Evolutionary conservation across 2,888 invertebrate genomes (phyloP), one percentile per base, ranked within the genome.

Genomic region (Uropetala carovei): DNA sequence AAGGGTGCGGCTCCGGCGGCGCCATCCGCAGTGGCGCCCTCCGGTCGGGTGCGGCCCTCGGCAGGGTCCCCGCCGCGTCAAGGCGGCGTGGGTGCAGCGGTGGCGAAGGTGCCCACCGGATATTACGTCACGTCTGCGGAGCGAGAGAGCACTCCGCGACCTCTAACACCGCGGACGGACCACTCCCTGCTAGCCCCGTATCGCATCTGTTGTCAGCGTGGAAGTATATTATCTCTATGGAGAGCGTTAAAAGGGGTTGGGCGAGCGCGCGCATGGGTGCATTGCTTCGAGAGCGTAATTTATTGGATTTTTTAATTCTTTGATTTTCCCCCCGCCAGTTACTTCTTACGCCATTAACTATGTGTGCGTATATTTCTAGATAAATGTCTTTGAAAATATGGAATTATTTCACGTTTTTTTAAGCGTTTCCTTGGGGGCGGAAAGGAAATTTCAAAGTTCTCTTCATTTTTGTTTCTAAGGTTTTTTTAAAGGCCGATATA

Each of bases 41-140:
- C 13, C 5, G 0, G n/a, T 27, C 22, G 75, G 75, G 75, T 75
- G 75, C 75, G 75, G 75, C 27, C 75, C 18, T 27, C 75, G 22
- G 75, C 75, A 75, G 75, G 27, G 75, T 75, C 75, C 75, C 75
- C 75, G 75, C 75, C 75, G 75, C 22, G 75, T 27, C 75, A 22
- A 75, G 75, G 75, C 13, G 75, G 75, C 75, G 75, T 75, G 75
- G 75, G 75, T 75, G 75, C 75, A 75, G 75, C n/a, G 68, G 64
- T 22, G 68, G 64, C 16, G 64, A 68, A 68, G 68, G 75, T 75
- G 75, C 75, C 75, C 75, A 75, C 75, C 75, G 75, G 75, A 75
- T 75, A 27, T 75, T 75, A 27, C 75, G 75, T 75, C 75, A 75
- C 75, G 22, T 43, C 43, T 43, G 43, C 22, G 75, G 22, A 75